Conservation (phyloP, 92 coral and sea anemone species). For the Pocillopora meandrina region DNA sequence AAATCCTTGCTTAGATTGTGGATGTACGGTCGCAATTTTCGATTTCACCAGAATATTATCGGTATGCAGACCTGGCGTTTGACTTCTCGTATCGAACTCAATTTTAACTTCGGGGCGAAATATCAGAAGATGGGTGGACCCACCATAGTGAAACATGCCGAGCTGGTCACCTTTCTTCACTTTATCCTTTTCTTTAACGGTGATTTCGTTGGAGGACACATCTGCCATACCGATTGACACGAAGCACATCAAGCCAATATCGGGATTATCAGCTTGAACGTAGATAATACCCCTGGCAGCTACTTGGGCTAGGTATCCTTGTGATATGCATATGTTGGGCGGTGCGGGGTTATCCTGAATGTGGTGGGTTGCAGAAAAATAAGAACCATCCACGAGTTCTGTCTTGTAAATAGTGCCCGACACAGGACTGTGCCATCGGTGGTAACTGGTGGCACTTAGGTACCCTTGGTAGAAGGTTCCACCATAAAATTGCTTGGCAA, state of each 20-base stretch:
- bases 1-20: slow-evolving; percentile 7
- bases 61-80: slow-evolving; percentile 52
- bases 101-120: slow-evolving; percentile 61
- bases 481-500: slow-evolving; percentile 65
- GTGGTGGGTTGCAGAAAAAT: slow-evolving; percentile 49
- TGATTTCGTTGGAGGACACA: slow-evolving; percentile 62
- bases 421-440: slow-evolving; percentile 82
- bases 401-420: slow-evolving; percentile 54
- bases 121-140: slow-evolving; percentile 70
- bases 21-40: slow-evolving; percentile 51
- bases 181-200: slow-evolving; percentile 44
- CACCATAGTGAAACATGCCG: slow-evolving; percentile 78
- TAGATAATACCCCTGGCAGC: slow-evolving; percentile 64
- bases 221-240: slow-evolving; percentile 68
- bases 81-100: slow-evolving; percentile 56
- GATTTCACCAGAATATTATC: slow-evolving; percentile 43
- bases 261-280: slow-evolving; percentile 56
- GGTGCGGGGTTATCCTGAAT: slow-evolving; percentile 55
- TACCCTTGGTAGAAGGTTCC: slow-evolving; percentile 75
- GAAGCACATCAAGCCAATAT: slow-evolving; percentile 70
- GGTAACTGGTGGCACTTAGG: slow-evolving; percentile 66
- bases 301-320: slow-evolving; percentile 63
- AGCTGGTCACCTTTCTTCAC: slow-evolving; percentile 75
- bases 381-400: slow-evolving; percentile 67
- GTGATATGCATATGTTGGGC: slow-evolving; percentile 44